Evolutionary conservation across 2,113 vertebrate genomes (phyloP), one percentile per base, ranked within the genome.

Genomic region (Puma concolor): DNA sequence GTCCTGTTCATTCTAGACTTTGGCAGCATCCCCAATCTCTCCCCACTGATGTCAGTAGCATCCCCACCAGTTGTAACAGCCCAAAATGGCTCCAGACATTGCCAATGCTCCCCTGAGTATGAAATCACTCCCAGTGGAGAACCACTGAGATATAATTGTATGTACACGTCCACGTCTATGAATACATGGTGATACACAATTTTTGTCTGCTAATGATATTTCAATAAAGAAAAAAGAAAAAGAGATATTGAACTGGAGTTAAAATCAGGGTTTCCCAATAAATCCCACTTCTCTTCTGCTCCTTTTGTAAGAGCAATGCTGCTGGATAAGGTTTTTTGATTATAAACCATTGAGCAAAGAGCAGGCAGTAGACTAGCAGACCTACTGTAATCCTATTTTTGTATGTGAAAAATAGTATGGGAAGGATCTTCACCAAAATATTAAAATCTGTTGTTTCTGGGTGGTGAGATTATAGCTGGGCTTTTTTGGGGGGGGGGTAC

Each of bases 1-100:
- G 15, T 4, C 63, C 33, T 63, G 31, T 21, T 4, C 7, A 1
- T 3, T 1, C 8, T 0, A 17, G 14, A 31, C 1, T 25, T 64
- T 16, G 13, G 21, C 23, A 11, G 31, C 6, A 8, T 44, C n/a
- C 25, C 71, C 38, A 69, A 33, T 14, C 9, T 38, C 69, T 15
- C 11, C 25, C 13, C 36, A 0, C 19, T 7, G 4, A 44, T 21
- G 25, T 16, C 48, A 50, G 27, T 0, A 16, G 4, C 15, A 50
- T 5, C 13, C 36, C 38, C 36, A 63, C 17, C 9, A 2, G 8
- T 13, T 50, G 9, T 60, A 81, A 83, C 29, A 14, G 48, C 17
- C 48, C 5, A 2, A 31, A 57, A 66, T 0, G 57, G 38, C 27
- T 33, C 41, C 74, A 63, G 52, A 72, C 16, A n/a, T 11, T 14